A percentile compares a stretch with the other conserved stretches of the same genome.
phyloP scores from a whole-genome alignment of 2,797 vertebrate genomes.

The Echiichthys vipera region DNA sequence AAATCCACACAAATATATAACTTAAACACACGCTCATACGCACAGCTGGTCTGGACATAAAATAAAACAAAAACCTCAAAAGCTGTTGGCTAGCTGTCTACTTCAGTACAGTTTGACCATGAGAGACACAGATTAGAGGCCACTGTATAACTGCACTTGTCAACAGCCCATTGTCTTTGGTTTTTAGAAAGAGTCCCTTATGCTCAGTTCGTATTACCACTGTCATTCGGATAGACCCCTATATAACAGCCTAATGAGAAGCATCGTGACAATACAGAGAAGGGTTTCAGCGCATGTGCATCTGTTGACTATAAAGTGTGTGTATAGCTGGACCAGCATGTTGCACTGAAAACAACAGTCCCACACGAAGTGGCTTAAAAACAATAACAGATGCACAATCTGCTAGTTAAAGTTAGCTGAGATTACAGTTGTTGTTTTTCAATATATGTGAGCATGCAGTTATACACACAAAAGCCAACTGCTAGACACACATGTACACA shows the following conservation, averaged over 20 bases:
- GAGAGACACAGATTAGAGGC: conserved; percentile 42
- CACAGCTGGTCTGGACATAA: conserved; percentile 9
- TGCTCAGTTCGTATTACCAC: conserved; percentile 36
- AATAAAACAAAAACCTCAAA: conserved; percentile 35
- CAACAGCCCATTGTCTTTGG: conserved; percentile 44
- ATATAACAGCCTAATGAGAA: conserved; percentile 15
- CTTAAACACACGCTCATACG: background rate
- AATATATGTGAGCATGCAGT: background rate
- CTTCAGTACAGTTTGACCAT: conserved; percentile 30
- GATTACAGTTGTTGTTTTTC: conserved; percentile 21
- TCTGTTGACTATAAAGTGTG: conserved; percentile 20
- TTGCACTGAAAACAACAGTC: conserved; percentile 29
- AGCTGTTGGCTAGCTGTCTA: conserved; percentile 9
- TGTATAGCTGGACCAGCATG: conserved; percentile 15
- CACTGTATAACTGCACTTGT: conserved; percentile 21
- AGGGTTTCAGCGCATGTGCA: conserved; percentile 11
- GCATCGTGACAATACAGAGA: conserved; percentile 24
- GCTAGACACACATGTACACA: background rate
- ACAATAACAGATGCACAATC: conserved; percentile 54
- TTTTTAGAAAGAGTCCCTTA: conserved; percentile 39
- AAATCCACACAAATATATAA: background rate
- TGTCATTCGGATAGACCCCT: conserved; percentile 9
- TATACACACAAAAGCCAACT: background rate
- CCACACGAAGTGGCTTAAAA: conserved; percentile 21
- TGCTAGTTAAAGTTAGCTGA: conserved; percentile 18